Evolutionary conservation across 2,888 invertebrate genomes (phyloP).

Genomic region (Melipona bicolor): DNA sequence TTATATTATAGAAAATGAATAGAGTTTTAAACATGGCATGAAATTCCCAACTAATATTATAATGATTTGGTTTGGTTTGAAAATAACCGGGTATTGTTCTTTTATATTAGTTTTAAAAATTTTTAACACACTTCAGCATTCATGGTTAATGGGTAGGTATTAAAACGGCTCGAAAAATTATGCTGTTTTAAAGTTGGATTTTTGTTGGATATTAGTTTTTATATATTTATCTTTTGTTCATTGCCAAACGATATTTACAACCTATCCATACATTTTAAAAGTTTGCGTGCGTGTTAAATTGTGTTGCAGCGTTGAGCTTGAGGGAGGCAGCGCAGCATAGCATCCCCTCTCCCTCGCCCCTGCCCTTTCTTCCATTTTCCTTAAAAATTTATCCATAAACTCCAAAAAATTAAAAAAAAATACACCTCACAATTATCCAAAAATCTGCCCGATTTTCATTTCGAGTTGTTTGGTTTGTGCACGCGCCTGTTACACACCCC

Average conservation of each 20-base stretch:
- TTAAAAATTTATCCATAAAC: conserved; percentile 63
- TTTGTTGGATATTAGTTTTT: conserved; percentile 47
- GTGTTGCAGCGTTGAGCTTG: conserved; percentile 85
- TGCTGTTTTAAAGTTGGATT: conserved; percentile 60
- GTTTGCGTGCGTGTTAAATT: conserved; percentile 84
- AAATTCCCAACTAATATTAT: conserved; percentile 82
- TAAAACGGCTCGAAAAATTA: conserved; percentile 49
- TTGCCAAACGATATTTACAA: conserved; percentile 62
- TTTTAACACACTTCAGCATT: conserved; percentile 65
- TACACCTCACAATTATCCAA: conserved; percentile 76
- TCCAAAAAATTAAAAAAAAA: conserved; percentile 70
- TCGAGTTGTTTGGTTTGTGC: conserved; percentile 85
- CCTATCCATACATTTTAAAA: conserved; percentile 74
- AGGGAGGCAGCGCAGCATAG: conserved; percentile 84
- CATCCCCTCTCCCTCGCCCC: conserved; percentile 78
- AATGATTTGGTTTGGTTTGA: conserved; percentile 82
- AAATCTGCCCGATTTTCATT: conserved; percentile 83
- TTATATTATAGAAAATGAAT: conserved; percentile 49
- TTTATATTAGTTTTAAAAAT: conserved; percentile 49
- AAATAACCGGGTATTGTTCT: conserved; percentile 71
- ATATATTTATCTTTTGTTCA: conserved; percentile 47
- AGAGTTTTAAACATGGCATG: conserved; percentile 78
- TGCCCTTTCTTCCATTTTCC: conserved; percentile 61
- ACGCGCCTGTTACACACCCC: conserved; percentile 84
- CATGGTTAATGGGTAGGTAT: conserved; percentile 65